Base-by-base conservation (phyloP, 2,113 vertebrate genomes). In the Zosterops pallidus region DNA sequence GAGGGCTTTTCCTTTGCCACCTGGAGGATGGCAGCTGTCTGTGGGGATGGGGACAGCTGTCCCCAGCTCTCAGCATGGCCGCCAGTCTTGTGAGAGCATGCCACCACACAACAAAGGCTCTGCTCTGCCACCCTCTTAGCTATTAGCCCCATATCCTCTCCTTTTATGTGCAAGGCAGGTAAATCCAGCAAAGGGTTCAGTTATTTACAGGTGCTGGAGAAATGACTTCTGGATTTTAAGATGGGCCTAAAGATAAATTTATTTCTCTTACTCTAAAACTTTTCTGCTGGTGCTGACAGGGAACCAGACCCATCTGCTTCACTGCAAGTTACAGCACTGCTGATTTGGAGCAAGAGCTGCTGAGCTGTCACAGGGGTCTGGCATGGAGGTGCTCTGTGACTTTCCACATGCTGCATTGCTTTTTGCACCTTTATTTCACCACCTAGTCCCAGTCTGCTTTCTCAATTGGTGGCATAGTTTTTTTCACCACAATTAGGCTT, bases 1-100 rank as follows among this genome's bases (percentile, higher is more conserved):
- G 8, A 83, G 63, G 37, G 18, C 4, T 86, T 49, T 65, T 79
- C 49, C 46, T 52, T 41, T 14, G 11, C 29, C 47, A 56, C 22
- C 72, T 28, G 5, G 8, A 86, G 46, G 71, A 35, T 7, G 10
- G 57, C 33, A 84, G 57, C 86, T 83, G 41, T 44, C 74, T 59
- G 19, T 42, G 57, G 42, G 82, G 49, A 83, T 17, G 46, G 76
- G 68, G 71, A 85, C 74, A 64, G 15, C 3, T 28, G 39, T 64
- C 35, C 41, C 39, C 50, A 56, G 0, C 18, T 60, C 67, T 7
- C 0, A 1, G 39, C n/a, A 47, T 2, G 16, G 41, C 31, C 52
- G 50, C 35, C 5, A 19, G 44, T 59, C 31, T 41, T 29, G 13
- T 37, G 12, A 74, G 39, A 23, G 26, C 37, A 41, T 59, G 62